Evolutionary conservation across 2,888 invertebrate species (phyloP).

Genomic region (Iphiclides podalirius): DNA sequence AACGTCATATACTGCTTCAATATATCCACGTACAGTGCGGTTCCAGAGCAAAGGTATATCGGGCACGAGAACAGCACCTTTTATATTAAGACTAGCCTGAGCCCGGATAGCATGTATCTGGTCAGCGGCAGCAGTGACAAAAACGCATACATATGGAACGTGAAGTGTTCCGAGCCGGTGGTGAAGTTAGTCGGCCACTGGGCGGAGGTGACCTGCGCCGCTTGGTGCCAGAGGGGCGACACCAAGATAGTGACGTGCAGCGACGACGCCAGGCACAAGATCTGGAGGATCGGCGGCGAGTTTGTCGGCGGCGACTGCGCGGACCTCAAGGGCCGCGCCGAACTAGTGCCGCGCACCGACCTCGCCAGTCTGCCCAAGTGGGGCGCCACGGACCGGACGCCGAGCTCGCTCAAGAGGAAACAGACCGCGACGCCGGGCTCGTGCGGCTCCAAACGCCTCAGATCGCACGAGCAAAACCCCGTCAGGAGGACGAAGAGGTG

Average conservation of each 20-base stretch:
- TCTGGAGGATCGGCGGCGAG: conserved; percentile 85
- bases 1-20: conserved; percentile 92
- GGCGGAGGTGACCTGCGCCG: conserved; percentile 93
- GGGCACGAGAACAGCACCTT: conserved; percentile 91
- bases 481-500: conserved; percentile 58
- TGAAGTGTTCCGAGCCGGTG: conserved; percentile 82
- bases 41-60: conserved; percentile 82
- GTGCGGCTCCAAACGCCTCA: conserved; percentile 36
- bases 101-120: conserved; percentile 89
- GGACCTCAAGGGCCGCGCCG: conserved; percentile 56
- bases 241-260: conserved; percentile 88
- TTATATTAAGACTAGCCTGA: conserved; percentile 91
- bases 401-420: conserved; percentile 67
- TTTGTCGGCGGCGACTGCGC: conserved; percentile 46
- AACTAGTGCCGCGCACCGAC: conserved; percentile 40
- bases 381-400: conserved; percentile 66
- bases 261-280: conserved; percentile 88
- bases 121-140: conserved; percentile 94
- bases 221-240: conserved; percentile 84
- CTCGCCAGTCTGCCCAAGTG: conserved; percentile 45
- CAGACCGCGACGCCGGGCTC: conserved; percentile 38
- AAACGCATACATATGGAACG: conserved; percentile 92
- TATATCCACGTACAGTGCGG: conserved; percentile 82
- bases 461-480: conserved; percentile 28
- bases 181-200: conserved; percentile 87